Conservation (phyloP, 2,888 invertebrate genomes). For the Drosophila austrosaltans region DNA sequence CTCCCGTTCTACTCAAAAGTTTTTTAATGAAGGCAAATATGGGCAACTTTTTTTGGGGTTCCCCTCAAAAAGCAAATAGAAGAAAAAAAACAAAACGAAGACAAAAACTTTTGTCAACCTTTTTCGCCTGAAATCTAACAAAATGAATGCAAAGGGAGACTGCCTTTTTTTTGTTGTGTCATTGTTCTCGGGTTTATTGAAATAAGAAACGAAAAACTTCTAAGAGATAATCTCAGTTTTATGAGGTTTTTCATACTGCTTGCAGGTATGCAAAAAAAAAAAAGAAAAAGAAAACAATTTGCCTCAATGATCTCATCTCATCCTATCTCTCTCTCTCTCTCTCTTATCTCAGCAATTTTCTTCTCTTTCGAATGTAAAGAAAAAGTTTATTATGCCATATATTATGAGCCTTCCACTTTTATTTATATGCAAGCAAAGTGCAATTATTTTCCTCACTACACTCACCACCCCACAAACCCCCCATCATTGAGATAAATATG, state of each 20-base stretch:
- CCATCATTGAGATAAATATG: slow-evolving; percentile 66
- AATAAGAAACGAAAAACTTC: slow-evolving; percentile 36
- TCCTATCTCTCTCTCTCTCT: background rate
- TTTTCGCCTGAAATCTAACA: slow-evolving; percentile 26
- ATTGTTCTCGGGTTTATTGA: slow-evolving; percentile 23
- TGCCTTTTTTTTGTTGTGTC: background rate
- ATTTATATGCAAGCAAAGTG: slow-evolving; percentile 53
- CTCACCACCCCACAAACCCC: slow-evolving; percentile 7
- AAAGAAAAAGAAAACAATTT: slow-evolving; percentile 15
- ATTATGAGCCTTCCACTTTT: slow-evolving; percentile 45
- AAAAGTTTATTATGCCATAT: slow-evolving; percentile 54
- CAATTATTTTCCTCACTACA: slow-evolving; percentile 49
- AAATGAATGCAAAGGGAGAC: slow-evolving; percentile 25
- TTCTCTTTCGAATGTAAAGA: slow-evolving; percentile 16
- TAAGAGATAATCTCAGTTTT: slow-evolving; percentile 40
- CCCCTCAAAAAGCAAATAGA: slow-evolving; percentile 19
- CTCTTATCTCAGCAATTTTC: slow-evolving; percentile 31
- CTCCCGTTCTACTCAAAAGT: slow-evolving; percentile 34
- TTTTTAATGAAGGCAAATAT: slow-evolving; percentile 62
- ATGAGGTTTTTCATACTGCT: slow-evolving; percentile 26
- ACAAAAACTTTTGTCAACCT: slow-evolving; percentile 38
- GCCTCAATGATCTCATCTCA: slow-evolving; percentile 24
- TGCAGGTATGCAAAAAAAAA: background rate
- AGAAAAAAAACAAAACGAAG: slow-evolving; percentile 25
- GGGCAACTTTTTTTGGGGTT: slow-evolving; percentile 45